Conservation (phyloP, 2,888 invertebrate species). For the Habrosyne pyritoides region DNA sequence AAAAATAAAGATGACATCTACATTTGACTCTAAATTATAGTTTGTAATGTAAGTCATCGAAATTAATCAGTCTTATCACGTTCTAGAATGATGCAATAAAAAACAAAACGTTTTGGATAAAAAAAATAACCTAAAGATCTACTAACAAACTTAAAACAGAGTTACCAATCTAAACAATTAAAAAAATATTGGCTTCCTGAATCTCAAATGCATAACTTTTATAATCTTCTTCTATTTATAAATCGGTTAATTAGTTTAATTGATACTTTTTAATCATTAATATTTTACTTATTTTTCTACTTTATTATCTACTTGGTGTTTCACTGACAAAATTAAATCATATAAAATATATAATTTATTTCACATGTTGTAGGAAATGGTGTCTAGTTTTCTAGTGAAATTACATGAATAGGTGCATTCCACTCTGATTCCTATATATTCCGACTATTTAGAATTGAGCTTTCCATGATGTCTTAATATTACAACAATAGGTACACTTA, state of each 20-base stretch:
- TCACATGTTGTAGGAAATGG: neutral
- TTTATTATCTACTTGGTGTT: slow-evolving; percentile 6
- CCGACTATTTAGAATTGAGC: slow-evolving; percentile 65
- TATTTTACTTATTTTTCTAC: neutral
- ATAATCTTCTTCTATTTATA: no score
- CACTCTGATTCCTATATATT: slow-evolving; percentile 20
- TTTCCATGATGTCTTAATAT: slow-evolving; percentile 48
- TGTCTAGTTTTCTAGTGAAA: slow-evolving; percentile 10
- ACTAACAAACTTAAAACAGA: no score
- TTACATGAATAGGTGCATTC: slow-evolving; percentile 23
- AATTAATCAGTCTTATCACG: neutral
- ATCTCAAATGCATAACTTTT: no score
- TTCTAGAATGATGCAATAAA: neutral
- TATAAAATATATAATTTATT: slow-evolving; percentile 3
- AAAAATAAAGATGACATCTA: neutral
- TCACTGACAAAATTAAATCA: slow-evolving; percentile 5
- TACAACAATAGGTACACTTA: slow-evolving; percentile 30
- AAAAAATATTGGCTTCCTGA: no score
- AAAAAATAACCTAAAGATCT: no score
- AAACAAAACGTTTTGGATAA: neutral
- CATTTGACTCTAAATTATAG: neutral
- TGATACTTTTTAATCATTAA: neutral
- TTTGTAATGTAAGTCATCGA: neutral
- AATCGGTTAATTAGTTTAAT: neutral
- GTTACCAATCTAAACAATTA: no score